A percentile compares a stretch with the other conserved stretches of the same genome.
Evolutionary conservation across 2,113 vertebrate species (phyloP).

Genomic region (Hypanus sabinus): DNA sequence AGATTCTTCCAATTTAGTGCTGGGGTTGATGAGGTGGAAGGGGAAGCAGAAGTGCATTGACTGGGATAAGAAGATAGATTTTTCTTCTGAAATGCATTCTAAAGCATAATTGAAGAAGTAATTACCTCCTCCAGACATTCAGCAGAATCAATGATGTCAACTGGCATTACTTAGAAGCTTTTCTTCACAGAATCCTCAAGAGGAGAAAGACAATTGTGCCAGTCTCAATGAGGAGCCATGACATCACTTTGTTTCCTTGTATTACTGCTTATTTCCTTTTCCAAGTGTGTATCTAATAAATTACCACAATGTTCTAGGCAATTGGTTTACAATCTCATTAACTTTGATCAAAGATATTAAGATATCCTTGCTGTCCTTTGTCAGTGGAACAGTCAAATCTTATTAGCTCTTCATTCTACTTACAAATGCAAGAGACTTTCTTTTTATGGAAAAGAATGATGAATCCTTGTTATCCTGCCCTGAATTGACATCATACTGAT

Average conservation of each 20-base stretch:
- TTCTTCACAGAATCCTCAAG: neutral
- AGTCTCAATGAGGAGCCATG: neutral
- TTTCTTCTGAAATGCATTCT: neutral
- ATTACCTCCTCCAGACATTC: neutral
- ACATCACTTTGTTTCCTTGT: neutral
- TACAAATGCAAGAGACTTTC: neutral
- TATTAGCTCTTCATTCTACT: neutral
- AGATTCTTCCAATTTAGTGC: neutral
- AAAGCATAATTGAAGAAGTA: constrained; percentile 20
- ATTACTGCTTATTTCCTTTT: neutral
- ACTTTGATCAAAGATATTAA: neutral
- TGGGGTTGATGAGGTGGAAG: neutral
- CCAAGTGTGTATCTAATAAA: neutral
- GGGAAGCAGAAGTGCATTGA: no score
- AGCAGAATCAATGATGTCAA: neutral
- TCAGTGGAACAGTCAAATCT: neutral
- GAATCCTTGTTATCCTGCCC: neutral
- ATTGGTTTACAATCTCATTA: neutral
- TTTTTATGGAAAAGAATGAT: neutral
- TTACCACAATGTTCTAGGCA: neutral
- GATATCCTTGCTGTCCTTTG: neutral
- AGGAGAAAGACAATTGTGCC: neutral
- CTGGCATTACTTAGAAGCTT: neutral
- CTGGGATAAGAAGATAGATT: neutral
- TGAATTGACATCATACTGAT: no score